Percentiles rank a stretch among this genome's conserved stretches.
phyloP scores from a whole-genome alignment of 2,113 vertebrate genomes.

The Columba livia region DNA sequence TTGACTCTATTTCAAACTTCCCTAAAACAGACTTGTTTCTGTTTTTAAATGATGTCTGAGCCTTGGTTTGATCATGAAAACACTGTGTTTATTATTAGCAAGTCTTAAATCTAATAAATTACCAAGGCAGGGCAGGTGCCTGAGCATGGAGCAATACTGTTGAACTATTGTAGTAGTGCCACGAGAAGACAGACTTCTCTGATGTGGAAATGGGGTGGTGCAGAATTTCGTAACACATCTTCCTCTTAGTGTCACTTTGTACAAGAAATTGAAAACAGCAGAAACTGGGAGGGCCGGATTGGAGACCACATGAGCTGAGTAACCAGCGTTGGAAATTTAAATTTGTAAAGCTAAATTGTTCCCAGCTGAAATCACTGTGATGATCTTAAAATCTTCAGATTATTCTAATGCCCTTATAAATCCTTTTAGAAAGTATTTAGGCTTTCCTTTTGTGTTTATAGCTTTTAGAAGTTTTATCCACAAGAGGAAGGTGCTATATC shows the following conservation, averaged over 20 bases:
- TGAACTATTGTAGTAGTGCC: fast-evolving
- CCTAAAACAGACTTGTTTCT: not conserved
- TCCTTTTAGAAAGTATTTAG: not conserved
- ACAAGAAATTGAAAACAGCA: not conserved
- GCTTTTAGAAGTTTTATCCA: not conserved
- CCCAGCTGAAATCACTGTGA: not conserved
- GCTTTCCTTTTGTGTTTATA: not conserved
- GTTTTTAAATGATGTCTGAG: not conserved
- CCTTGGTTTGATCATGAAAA: not conserved
- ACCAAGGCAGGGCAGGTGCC: not conserved
- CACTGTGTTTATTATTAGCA: not conserved
- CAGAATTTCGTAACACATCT: not conserved
- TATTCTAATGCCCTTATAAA: not conserved
- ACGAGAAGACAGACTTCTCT: fast-evolving
- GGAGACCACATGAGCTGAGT: not conserved
- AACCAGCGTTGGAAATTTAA: not conserved
- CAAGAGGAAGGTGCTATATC: not conserved
- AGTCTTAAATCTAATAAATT: not conserved
- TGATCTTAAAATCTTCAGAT: not conserved
- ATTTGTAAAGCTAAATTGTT: not conserved
- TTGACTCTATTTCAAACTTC: not conserved
- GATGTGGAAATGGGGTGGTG: not conserved
- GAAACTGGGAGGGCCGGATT: not conserved
- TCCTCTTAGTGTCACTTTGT: not conserved
- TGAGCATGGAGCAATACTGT: not conserved